Base-by-base conservation (phyloP, 2,888 invertebrate species). In the Plagiodera versicolora region DNA sequence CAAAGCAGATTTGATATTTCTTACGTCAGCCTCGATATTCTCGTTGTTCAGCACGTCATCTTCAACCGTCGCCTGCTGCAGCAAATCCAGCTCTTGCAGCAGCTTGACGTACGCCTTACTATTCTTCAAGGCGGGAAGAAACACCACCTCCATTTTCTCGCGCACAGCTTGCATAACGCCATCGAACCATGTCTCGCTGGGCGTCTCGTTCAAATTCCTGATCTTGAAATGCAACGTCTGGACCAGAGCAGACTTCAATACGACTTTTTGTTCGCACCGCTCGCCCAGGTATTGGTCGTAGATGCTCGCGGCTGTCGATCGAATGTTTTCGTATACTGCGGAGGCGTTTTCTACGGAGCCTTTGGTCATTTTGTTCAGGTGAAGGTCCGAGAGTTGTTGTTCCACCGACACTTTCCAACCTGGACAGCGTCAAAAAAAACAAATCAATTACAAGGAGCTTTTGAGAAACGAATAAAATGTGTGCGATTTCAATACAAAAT, bases 101-200 rank as follows among this genome's bases (percentile, higher is more conserved):
- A 92, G 82, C 72, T 87, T 88, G 4, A 88, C 80, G 74, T 92
- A 92, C 0, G 85, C 82, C 60, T 84, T 81, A 63, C 87, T 87
- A 67, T 84, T 83, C 64, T 87, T 86, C 77, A 92, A 92, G 0
- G 86, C 82, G 1, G 86, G 86, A 55, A 87, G 79, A 74, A 85
- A 88, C 58, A 89, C 86, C 48, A 77, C 83, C 72, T 82, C 79
- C 75, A 83, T 80, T 74, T 81, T 88, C 70, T 87, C 87, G 64
- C 87, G 87, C 24, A 91, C 85, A 56, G 85, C 86, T 63, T 85
- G 83, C 79, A 94, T 91, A 16, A 93, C 85, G 63, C 91, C 90
- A 75, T 95, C 94, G 78, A 96, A 96, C 85, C 94, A 92, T 1
- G 84, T 82, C 60, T 91, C 89, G 20, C 83, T 83, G 4, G 89